phyloP scores from a whole-genome alignment of 2,797 vertebrate genomes.

The Danio albolineatus region DNA sequence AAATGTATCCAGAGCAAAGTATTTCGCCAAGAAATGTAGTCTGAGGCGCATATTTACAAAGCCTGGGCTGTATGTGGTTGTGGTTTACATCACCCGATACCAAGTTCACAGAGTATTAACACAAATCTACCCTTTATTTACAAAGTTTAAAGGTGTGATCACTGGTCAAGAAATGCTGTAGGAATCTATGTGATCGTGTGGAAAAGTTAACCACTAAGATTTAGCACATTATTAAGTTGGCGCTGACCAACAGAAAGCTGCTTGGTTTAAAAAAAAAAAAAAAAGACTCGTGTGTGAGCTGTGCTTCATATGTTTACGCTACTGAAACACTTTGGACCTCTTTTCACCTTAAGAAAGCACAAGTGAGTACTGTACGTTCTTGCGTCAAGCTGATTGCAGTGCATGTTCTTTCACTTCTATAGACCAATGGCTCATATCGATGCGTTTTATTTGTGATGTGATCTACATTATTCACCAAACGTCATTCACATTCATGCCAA shows the following conservation, averaged over 20 bases:
- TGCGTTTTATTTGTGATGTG: conserved; percentile 59
- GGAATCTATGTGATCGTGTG: too few relatives aligned
- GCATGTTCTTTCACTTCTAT: conserved; percentile 55
- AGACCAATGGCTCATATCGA: conserved; percentile 43
- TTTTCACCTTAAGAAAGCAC: conserved; percentile 25
- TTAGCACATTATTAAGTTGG: too few relatives aligned
- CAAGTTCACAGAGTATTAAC: conserved; percentile 31
- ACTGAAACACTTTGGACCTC: background rate
- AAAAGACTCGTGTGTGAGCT: background rate
- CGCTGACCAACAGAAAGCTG: too few relatives aligned
- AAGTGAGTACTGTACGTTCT: conserved; percentile 28
- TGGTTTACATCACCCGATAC: conserved; percentile 36
- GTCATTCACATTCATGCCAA: conserved; percentile 35
- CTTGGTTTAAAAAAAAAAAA: too few relatives aligned
- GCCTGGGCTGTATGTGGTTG: background rate
- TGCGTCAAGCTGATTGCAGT: conserved; percentile 34
- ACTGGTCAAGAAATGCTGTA: too few relatives aligned
- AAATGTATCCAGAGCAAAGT: too few relatives aligned
- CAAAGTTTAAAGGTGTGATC: conserved; percentile 18
- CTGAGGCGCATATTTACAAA: too few relatives aligned
- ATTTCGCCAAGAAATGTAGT: too few relatives aligned
- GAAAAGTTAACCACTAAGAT: too few relatives aligned
- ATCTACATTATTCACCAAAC: conserved; percentile 54
- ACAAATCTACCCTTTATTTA: conserved; percentile 37
- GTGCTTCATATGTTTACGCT: background rate